These are phyloP conservation scores for Ophion ellenae DNA, from an alignment of 2,888 invertebrate species.

Conservation along the genomic window DNA sequence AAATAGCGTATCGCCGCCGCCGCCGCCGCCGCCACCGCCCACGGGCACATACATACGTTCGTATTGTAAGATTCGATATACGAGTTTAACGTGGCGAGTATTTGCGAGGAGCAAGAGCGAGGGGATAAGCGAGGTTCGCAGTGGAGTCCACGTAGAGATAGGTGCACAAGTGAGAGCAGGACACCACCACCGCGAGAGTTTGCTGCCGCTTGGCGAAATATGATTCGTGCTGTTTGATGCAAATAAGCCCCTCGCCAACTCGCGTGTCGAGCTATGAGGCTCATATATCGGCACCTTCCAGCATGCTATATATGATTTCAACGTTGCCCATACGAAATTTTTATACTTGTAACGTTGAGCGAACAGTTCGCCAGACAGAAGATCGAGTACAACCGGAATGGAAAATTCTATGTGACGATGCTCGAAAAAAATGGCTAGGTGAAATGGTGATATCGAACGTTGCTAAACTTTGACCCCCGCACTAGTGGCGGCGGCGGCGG, in stretches of 20 bases:
- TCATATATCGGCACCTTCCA: neutral
- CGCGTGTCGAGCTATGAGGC: neutral
- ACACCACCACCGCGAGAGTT: neutral
- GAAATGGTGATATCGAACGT: too few relatives aligned
- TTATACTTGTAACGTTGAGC: neutral
- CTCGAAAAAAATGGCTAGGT: too few relatives aligned
- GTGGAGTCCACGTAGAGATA: neutral
- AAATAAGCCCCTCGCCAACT: slow-evolving; percentile 28
- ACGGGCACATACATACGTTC: neutral
- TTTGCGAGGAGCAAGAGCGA: neutral
- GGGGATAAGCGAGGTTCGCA: neutral
- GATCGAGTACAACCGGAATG: too few relatives aligned
- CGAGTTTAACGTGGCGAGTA: neutral
- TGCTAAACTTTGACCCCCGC: too few relatives aligned
- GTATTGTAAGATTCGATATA: neutral
- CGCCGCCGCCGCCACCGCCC: neutral
- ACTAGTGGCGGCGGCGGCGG: too few relatives aligned
- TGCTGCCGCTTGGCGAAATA: slow-evolving; percentile 20
- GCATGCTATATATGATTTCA: slow-evolving; percentile 15
- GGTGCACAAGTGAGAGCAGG: slow-evolving; percentile 3
- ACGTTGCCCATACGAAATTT: neutral
- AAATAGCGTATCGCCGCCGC: neutral
- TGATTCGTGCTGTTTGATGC: slow-evolving; percentile 33
- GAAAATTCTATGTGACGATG: too few relatives aligned
- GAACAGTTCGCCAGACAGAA: too few relatives aligned